These are phyloP conservation scores for Hypomecis punctinalis DNA, from an alignment of 2,888 invertebrate species.

Conservation along the genomic window DNA sequence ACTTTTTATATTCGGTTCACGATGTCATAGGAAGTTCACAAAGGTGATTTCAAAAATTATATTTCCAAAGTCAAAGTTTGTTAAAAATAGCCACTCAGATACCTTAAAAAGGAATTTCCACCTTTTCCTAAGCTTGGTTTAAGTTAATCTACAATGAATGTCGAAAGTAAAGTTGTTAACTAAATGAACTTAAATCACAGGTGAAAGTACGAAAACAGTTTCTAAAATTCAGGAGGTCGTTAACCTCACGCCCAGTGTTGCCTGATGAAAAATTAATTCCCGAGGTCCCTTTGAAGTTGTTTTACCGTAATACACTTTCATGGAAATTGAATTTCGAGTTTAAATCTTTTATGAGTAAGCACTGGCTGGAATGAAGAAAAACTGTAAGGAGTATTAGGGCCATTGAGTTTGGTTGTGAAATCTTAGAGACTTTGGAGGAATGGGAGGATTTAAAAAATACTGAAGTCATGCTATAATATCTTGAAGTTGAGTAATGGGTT, in stretches of 20 bases:
- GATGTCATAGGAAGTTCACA: too few relatives aligned
- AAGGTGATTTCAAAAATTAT: too few relatives aligned
- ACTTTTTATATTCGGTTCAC: too few relatives aligned
- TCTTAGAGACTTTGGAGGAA: too few relatives aligned
- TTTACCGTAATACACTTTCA: conserved; percentile 47
- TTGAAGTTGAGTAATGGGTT: too few relatives aligned
- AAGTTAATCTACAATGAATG: background rate
- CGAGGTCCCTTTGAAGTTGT: conserved; percentile 52
- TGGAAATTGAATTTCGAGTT: conserved; percentile 46
- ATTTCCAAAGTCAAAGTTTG: too few relatives aligned
- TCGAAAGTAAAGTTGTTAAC: conserved; percentile 1
- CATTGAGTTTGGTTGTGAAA: too few relatives aligned
- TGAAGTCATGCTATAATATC: too few relatives aligned
- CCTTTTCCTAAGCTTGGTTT: background rate
- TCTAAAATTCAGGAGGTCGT: conserved; percentile 48
- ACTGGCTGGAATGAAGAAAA: conserved; percentile 21
- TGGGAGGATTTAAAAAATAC: too few relatives aligned
- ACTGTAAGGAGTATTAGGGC: conserved; percentile 2
- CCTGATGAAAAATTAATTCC: conserved; percentile 54
- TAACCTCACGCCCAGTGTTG: conserved; percentile 47
- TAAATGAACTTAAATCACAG: conserved; percentile 15
- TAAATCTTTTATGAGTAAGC: conserved; percentile 24
- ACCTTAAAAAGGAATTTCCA: too few relatives aligned
- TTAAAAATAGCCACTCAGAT: too few relatives aligned
- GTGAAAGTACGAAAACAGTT: conserved; percentile 34